Base-by-base conservation (phyloP, 2,888 invertebrate genomes). In the Junonia oenone region DNA sequence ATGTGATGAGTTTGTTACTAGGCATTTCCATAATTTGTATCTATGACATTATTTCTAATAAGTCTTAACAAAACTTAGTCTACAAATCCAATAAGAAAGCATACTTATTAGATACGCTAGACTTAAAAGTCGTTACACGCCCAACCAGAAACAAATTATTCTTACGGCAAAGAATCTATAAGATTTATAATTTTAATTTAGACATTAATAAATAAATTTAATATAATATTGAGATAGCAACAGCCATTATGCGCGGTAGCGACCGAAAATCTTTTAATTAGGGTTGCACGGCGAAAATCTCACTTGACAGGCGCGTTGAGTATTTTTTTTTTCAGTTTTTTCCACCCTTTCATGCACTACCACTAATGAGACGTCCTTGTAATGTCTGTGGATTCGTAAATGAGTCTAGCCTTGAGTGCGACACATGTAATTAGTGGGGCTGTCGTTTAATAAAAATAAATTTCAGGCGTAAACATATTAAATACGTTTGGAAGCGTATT, bases 331-430 rank as follows among this genome's bases (percentile, higher is more conserved):
- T 56, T 46, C 47, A 45, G 14, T 61, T 59, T 65, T 63, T 64
- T 62, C 48, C 55, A 62, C 63, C 66, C 63, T 62, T 67, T 71
- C 62, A 62, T 53, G 68, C 73, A 68, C 69, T 67, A 63, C 63
- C 69, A 65, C 72, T 87, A 88, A 87, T 84, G 84, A 88, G 84
- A 81, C 82, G 71, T 75, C 71, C 79, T 82, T 74, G 63, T 66
- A 66, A 64, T 65, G 64, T 63, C 62, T 63, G 59, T 58, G 59
- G 55, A 53, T 55, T 59, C 59, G 60, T 63, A 63, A 61, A 63
- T 58, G 63, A 56, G 61, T 62, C 61, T 62, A 54, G 61, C 49
- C 50, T 57, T 49, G 59, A 59, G 59, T 59, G 52, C 56, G 58
- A 62, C 61, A 62, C 54, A 61, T 62, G 63, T 63, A 63, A 65